These are phyloP conservation scores for Alloscopus bannaensis DNA, from an alignment of 2,888 invertebrate genomes.

Conservation along the genomic window DNA sequence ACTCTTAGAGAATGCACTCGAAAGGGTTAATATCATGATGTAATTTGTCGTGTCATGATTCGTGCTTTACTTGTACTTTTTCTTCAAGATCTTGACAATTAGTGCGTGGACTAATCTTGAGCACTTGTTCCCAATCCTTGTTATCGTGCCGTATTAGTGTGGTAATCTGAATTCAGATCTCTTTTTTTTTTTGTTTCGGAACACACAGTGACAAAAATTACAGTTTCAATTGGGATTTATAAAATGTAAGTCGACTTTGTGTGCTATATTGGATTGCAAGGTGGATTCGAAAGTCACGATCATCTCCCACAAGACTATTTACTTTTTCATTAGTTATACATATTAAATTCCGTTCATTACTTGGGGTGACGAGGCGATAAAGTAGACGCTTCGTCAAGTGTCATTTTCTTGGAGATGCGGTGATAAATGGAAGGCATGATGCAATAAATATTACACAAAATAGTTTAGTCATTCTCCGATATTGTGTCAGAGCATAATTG, in stretches of 20 bases:
- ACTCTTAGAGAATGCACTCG: slow-evolving; percentile 20
- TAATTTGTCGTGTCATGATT: slow-evolving; percentile 51
- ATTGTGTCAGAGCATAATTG: not conserved
- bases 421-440: no score
- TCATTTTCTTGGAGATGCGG: no score
- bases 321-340: not conserved
- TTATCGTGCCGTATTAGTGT: slow-evolving; percentile 22
- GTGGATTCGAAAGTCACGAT: slow-evolving; percentile 3
- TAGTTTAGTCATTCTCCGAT: not conserved
- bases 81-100: slow-evolving; percentile 9
- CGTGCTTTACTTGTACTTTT: slow-evolving; percentile 55
- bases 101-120: not conserved
- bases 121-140: slow-evolving; percentile 5
- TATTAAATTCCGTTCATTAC: not conserved
- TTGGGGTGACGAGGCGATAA: slow-evolving; percentile 1
- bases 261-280: not conserved
- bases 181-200: no score
- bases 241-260: slow-evolving; percentile 38
- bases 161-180: slow-evolving; percentile 38
- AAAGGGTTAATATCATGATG: slow-evolving; percentile 19
- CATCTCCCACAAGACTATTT: slow-evolving; percentile 8
- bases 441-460: not conserved
- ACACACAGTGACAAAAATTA: no score
- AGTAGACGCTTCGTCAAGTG: not conserved
- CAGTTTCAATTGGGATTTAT: no score